Evolutionary conservation across 2,888 invertebrate genomes (phyloP), one percentile per base, ranked within the genome.

Genomic region (Cremastinae sp.): DNA sequence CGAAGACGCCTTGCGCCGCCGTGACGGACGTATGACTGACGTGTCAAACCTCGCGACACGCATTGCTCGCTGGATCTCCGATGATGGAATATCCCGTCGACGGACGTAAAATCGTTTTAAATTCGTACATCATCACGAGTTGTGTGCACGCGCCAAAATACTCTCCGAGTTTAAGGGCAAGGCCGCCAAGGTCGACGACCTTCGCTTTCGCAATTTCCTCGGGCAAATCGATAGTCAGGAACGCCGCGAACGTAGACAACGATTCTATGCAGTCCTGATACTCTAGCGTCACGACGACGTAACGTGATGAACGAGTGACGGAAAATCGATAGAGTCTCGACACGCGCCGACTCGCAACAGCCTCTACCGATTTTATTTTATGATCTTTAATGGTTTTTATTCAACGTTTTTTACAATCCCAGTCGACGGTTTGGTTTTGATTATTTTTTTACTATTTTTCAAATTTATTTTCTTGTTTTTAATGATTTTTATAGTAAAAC

Each of bases 1-100:
- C 74, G 78, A 79, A 84, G 84, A 82, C 85, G 83, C 84, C 83
- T 86, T 85, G 86, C 87, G 88, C 87, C 88, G 85, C 85, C 88
- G 88, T 89, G 89, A 89, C 88, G 88, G 87, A 89, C 87, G 83
- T 85, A 85, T 89, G 89, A 89, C 84, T 88, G 89, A 89, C 88
- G 82, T 81, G 84, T 82, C 73, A 61, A 59, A 45, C 45, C 51
- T 70, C 22, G 20, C 10, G 34, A 20, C 54, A 10, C 20, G 12
- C 38, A 14, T 14, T 8, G n/a, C 53, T 47, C 2, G 45, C 14
- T 16, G 28, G 8, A 12, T 49, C 14, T 45, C 12, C 2, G 4
- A 1, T 9, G 1, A 49, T 16, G 9, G 18, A 18, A 12, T 45
- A 45, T 4, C 45, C 3, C 16, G 12, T 45, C 9, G 16, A 9